Percentiles rank a stretch among this genome's conserved stretches.
Conservation (phyloP, 2,113 vertebrate genomes). For the Picathartes gymnocephalus region DNA sequence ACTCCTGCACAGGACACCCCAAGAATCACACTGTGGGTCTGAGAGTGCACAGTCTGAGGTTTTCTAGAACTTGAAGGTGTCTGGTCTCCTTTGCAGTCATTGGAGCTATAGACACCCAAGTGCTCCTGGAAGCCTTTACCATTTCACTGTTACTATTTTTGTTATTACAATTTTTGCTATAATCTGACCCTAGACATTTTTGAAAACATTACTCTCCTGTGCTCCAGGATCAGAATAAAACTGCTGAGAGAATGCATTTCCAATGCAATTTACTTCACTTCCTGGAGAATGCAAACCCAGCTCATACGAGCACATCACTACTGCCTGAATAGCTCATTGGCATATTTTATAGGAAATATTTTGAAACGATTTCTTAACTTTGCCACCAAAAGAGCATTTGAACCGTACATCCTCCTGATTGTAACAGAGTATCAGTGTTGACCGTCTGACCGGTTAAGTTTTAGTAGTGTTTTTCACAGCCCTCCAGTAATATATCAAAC, state of each 20-base stretch:
- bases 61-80: neutral
- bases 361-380: constrained; percentile 59
- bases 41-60: neutral
- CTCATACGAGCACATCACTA: constrained; percentile 53
- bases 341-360: constrained; percentile 45
- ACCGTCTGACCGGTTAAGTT: constrained; percentile 65
- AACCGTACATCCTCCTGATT: constrained; percentile 64
- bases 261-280: constrained; percentile 35
- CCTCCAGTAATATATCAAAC: constrained; percentile 80
- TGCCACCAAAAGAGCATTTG: constrained; percentile 70
- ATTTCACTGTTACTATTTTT: neutral
- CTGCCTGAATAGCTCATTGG: constrained; percentile 48
- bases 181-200: neutral
- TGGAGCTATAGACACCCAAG: neutral
- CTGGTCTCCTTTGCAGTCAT: neutral
- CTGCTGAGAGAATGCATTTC: neutral
- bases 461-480: constrained; percentile 72
- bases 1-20: neutral
- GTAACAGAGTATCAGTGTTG: constrained; percentile 74
- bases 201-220: neutral
- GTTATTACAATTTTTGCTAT: neutral
- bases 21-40: neutral
- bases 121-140: neutral
- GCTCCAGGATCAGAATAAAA: neutral
- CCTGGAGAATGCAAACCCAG: constrained; percentile 58